Conservation (phyloP, 2,797 vertebrate species). For the Poecilia gillii region DNA sequence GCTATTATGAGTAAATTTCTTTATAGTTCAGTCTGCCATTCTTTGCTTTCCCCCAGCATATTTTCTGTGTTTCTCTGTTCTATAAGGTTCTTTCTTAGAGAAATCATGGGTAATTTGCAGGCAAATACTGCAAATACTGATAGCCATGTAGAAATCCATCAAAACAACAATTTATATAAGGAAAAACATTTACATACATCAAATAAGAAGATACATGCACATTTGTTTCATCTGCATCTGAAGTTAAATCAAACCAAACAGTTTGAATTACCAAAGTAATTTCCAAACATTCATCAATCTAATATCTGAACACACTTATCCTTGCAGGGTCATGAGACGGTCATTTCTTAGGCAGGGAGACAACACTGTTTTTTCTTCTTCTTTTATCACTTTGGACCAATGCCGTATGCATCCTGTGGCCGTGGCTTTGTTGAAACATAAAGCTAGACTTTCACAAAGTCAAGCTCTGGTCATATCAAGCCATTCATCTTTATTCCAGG, state of each 20-base stretch:
- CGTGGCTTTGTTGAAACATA: not conserved
- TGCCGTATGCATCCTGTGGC: not conserved
- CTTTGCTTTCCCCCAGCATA: not conserved
- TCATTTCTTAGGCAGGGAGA: not conserved
- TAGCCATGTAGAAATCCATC: not conserved
- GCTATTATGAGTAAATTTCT: constrained; percentile 1
- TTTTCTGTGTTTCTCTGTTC: not conserved
- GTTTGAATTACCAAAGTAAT: too few species aligned
- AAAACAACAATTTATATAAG: not conserved
- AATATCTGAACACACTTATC: too few species aligned
- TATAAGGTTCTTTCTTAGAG: not conserved
- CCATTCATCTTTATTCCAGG: constrained; percentile 20
- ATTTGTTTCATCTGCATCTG: not conserved
- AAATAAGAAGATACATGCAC: not conserved
- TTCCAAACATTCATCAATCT: too few species aligned
- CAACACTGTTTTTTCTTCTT: not conserved
- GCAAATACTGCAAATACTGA: not conserved
- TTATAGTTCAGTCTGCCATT: not conserved
- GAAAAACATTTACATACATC: too few species aligned
- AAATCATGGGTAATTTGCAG: not conserved
- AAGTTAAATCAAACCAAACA: too few species aligned
- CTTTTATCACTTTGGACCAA: not conserved
- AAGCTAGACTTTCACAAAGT: constrained; percentile 5
- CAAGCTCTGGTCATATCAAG: not conserved
- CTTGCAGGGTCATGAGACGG: too few species aligned